Base-by-base conservation (phyloP, 2,888 invertebrate genomes). In the Deilephila porcellus region DNA sequence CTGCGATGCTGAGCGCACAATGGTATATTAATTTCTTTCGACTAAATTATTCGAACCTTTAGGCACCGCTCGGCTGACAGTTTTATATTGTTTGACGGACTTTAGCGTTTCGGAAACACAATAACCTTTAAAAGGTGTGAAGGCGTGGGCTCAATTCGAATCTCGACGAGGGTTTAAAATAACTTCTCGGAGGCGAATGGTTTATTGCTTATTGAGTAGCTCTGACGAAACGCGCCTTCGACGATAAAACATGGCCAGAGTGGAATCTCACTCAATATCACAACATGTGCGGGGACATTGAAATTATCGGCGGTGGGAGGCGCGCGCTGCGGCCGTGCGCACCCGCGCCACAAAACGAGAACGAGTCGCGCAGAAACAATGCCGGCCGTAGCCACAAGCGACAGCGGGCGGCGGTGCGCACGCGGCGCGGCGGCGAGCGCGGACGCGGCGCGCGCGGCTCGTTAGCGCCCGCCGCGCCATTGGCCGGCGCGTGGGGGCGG, bases 171-270 rank as follows among this genome's bases (percentile, higher is more conserved):
- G 89, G 88, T 92, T 91, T 90, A 91, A 93, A 93, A 93, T 92
- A 92, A 93, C 92, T 93, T 91, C 91, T 92, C 88, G 91, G 90
- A 92, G 92, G 89, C 90, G 93, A 91, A 92, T 93, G 91, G 93
- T 94, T 94, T 94, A 94, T 93, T 91, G 94, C 94, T 93, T 93
- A 94, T 94, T 94, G 94, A 93, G 93, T 88, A 90, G 91, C 89
- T 87, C 92, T 91, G 93, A 92, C 91, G 92, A 91, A 90, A 90
- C 90, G 91, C 91, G 91, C 89, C 90, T 88, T 87, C 83, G 91
- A 90, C 89, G 88, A 91, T 91, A 92, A 92, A 93, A 91, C 91
- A 90, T 89, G 88, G 87, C 84, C 86, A 85, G 88, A 88, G 89
- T 86, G 92, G 92, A 93, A 92, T 93, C 93, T 91, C 93, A 91